Conservation (phyloP, 2,113 vertebrate genomes). For the Myanophis thanlyinensis region DNA sequence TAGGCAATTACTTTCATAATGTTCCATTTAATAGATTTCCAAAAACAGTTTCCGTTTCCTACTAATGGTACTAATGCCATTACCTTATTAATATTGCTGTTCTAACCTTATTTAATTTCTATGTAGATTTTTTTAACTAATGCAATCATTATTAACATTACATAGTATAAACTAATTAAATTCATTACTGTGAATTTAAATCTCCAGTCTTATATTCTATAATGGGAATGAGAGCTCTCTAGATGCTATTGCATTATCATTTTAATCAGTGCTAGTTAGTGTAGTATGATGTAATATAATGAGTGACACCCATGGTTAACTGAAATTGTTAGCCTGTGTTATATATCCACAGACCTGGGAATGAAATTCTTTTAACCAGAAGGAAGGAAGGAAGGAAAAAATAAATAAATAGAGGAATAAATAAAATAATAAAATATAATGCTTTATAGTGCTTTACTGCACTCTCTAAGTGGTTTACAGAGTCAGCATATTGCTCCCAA, state of each 20-base stretch:
- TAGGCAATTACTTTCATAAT: neutral
- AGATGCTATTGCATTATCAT: neutral
- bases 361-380: neutral
- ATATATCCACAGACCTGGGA: neutral
- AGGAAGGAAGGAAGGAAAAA: neutral
- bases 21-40: neutral
- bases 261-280: neutral
- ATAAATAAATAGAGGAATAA: no score
- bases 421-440: no score
- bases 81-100: neutral
- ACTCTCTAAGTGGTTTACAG: no score
- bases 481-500: no score
- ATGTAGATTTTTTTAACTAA: neutral
- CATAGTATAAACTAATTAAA: neutral
- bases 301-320: neutral
- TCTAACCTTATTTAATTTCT: neutral
- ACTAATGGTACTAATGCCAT: neutral
- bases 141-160: neutral
- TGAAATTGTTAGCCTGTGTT: neutral
- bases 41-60: neutral
- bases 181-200: neutral
- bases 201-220: neutral
- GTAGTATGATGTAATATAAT: neutral
- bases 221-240: neutral
- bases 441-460: no score